Evolutionary conservation across 2,888 invertebrate genomes (phyloP), one percentile per base, ranked within the genome.

Genomic region (Amblyteles armatorius): DNA sequence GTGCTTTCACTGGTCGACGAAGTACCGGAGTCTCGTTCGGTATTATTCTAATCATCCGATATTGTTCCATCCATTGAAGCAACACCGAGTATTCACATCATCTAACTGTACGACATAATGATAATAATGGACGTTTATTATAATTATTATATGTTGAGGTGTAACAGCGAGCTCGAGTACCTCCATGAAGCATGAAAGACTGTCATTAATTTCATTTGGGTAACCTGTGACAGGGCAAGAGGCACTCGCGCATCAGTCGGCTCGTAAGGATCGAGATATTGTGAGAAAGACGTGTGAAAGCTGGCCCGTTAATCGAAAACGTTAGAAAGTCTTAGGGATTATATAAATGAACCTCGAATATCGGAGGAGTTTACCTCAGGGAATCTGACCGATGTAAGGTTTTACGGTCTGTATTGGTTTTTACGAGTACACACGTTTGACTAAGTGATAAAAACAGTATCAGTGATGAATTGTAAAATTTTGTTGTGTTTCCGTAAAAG

Each of bases 301-400:
- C 71, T 50, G 65, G 57, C 76, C 79, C 71, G 79, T 83, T 83
- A 79, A 83, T 83, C 79, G 79, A 83, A 79, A 83, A 76, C 74
- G 79, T 83, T 83, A 83, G 83, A 83, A 79, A 83, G 79, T 79
- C 65, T 57, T 29, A 5, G 22, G 22, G 65, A 48, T 74, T 65
- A 72, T 77, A 83, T 83, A 76, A 76, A 83, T 80, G 76, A 83
- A 77, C 76, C 26, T 76, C 26, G 36, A 79, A 79, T 76, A 48
- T 76, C 74, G 22, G 48, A 29, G 36, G n/a, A n/a, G 13, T 55
- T n/a, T 33, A 50, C 33, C 13, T 22, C 57, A 44, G 33, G 55
- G 16, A 16, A 44, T 44, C 36, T 50, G 68, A 33, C 3, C 16
- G 16, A 3, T 2, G 33, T 13, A n/a, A n/a, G 6, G 3, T 60